Evolutionary conservation across 2,113 vertebrate genomes (phyloP), one percentile per base, ranked within the genome.

Genomic region (Proterorhinus semilunaris): DNA sequence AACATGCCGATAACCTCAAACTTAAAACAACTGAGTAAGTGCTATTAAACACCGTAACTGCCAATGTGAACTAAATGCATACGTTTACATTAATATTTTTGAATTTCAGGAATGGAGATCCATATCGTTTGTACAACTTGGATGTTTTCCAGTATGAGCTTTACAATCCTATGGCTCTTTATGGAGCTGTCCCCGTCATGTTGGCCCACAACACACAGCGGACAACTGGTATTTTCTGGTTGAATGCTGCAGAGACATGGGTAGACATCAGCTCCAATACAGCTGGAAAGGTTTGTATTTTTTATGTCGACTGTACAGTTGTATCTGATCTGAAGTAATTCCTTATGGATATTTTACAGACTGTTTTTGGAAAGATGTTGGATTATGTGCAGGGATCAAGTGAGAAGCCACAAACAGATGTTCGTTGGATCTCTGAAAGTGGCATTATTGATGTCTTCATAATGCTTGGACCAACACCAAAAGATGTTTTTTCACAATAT

Each of bases 121-220:
- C 96, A 0, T 98, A 97, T 66, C 93, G 96, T 0, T 93, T 98
- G 4, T 97, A 96, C 75, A 98, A 98, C 78, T 83, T 98, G 84
- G 96, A 98, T 12, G 96, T 98, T 45, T 98, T 98, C 92, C 95
- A 98, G 84, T 98, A 98, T 1, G 96, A 98, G 81, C 79, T 98
- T 1, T 89, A 92, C 80, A 96, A 94, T 65, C 94, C 94, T 13
- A 98, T 98, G 96, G 96, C 96, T 0, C 91, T 98, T 1, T 98
- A 98, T 0, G 96, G 96, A 0, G 88, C 95, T 0, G 94, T 98
- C 1, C 96, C 96, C 0, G 88, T 97, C n/a, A 92, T 98, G 51
- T 74, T 98, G 51, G 95, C 95, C 0, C 96, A 97, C 87, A 94
- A 82, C 6, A 0, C 88, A 4, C 92, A 94, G 42, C 91, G 94